Evolutionary conservation across 2,113 vertebrate species (phyloP).

Genomic region (Corvus cornix): DNA sequence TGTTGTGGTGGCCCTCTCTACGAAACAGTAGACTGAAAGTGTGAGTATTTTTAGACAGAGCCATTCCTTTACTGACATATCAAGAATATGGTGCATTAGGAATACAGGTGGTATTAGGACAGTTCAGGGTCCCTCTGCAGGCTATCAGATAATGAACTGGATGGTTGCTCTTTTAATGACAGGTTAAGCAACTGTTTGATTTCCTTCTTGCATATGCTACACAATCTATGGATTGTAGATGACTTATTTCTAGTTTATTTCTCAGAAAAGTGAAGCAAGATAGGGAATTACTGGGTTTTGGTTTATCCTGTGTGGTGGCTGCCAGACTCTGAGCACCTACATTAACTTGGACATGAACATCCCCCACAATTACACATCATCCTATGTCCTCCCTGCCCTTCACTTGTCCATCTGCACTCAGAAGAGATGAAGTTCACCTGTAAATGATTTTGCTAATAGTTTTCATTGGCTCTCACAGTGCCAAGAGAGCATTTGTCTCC

Average conservation of each 20-base stretch:
- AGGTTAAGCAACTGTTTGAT: neutral
- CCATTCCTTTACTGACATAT: neutral
- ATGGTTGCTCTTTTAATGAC: neutral
- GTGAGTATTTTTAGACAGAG: neutral
- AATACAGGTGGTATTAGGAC: neutral
- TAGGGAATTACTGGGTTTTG: neutral
- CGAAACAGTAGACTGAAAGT: neutral
- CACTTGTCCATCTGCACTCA: neutral
- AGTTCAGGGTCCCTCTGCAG: neutral
- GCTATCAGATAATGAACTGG: neutral
- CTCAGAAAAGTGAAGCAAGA: neutral
- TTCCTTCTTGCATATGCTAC: neutral
- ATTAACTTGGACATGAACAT: neutral
- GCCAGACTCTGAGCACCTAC: neutral
- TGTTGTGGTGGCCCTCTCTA: neutral
- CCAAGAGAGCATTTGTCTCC: neutral
- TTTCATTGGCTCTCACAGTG: neutral
- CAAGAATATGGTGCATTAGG: neutral
- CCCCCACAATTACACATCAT: neutral
- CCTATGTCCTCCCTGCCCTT: neutral
- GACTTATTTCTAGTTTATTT: neutral
- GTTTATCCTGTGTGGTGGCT: neutral
- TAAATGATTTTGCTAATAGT: neutral
- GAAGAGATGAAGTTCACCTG: neutral
- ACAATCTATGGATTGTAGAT: neutral